A percentile compares a stretch with the other conserved stretches of the same genome.
phyloP scores from a whole-genome alignment of 2,797 vertebrate species.

The Gallinago nigripennis region DNA sequence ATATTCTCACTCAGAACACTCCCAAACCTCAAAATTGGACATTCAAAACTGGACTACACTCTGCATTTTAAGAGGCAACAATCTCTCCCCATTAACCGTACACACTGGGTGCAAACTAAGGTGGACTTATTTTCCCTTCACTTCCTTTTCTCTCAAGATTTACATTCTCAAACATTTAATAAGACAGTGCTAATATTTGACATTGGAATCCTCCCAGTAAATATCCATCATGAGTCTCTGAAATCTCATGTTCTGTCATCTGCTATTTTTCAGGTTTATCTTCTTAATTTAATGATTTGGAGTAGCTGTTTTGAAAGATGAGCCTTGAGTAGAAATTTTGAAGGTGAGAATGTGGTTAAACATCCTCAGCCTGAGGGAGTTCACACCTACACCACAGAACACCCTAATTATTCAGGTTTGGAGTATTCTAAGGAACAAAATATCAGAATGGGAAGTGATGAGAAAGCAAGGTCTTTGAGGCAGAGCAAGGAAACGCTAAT shows the following conservation, averaged over 20 bases:
- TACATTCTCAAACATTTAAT: not conserved
- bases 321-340: not conserved
- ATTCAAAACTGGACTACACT: not conserved
- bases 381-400: not conserved
- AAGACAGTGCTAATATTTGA: not conserved
- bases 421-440: not conserved
- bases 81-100: not conserved
- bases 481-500: not conserved
- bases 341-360: not conserved
- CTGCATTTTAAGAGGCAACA: not conserved
- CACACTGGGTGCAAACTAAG: fast-evolving
- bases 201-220: not conserved
- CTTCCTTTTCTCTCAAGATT: not conserved
- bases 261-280: not conserved
- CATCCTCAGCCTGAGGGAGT: not conserved
- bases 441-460: not conserved
- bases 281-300: not conserved
- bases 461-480: not conserved
- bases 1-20: not conserved
- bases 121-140: not conserved
- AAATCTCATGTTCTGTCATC: not conserved
- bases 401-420: not conserved
- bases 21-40: not conserved
- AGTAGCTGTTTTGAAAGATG: not conserved
- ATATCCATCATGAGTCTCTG: not conserved